These are phyloP conservation scores for Calypte anna DNA, from an alignment of 2,113 vertebrate genomes.

Conservation along the genomic window DNA sequence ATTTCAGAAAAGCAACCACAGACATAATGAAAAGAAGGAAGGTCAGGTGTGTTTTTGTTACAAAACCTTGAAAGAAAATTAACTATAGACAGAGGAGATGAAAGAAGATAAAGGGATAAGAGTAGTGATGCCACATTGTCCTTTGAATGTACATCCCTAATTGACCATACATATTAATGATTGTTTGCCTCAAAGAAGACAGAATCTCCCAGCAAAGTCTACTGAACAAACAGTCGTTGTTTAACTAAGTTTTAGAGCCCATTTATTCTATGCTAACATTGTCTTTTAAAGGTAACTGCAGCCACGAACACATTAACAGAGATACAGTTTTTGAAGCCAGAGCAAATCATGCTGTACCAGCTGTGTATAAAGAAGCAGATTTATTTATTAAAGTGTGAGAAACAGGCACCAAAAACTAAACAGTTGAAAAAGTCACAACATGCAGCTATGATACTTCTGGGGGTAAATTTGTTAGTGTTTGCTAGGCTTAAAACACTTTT, in stretches of 20 bases:
- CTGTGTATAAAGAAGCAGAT: neutral
- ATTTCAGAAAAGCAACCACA: neutral
- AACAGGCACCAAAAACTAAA: neutral
- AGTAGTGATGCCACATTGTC: neutral
- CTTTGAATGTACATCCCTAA: neutral
- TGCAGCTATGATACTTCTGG: neutral
- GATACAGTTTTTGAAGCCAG: neutral
- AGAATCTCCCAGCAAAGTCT: neutral
- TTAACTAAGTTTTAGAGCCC: neutral
- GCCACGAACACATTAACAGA: neutral
- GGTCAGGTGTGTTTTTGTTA: neutral
- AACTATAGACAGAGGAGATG: neutral
- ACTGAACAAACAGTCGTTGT: neutral
- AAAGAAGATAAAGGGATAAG: neutral
- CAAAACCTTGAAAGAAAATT: neutral
- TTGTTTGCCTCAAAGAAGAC: neutral
- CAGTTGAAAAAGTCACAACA: neutral
- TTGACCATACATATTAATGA: neutral
- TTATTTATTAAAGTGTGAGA: neutral
- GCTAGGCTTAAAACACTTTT: neutral
- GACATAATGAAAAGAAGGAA: neutral
- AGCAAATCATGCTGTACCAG: neutral
- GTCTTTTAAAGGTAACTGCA: neutral
- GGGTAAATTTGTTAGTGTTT: neutral
- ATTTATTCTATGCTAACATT: neutral